Conservation (phyloP, 2,113 vertebrate genomes). For the Hippocampus barbouri region DNA sequence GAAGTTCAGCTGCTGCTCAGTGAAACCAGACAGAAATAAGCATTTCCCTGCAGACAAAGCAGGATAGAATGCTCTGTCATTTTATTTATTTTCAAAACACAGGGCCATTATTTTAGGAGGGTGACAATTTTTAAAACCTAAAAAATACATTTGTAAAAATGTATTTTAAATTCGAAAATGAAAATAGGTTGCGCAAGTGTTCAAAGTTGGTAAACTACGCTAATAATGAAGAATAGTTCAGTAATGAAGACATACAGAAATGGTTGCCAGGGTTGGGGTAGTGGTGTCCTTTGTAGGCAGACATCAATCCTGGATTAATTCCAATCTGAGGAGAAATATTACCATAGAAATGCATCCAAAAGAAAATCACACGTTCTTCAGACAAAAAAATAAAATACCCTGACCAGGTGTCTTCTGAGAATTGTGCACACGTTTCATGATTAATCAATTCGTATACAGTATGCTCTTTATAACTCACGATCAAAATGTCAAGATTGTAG, state of each 20-base stretch:
- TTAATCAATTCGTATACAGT: not conserved
- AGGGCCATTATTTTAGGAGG: too few relatives aligned
- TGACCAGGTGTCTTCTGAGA: not conserved
- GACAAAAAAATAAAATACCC: conserved; percentile 6
- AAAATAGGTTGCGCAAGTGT: not conserved
- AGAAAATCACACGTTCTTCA: conserved; percentile 5
- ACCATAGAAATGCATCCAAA: conserved; percentile 27
- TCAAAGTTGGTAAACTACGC: not conserved
- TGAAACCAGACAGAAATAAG: conserved; percentile 90
- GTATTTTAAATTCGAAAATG: too few relatives aligned
- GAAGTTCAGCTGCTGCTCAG: conserved; percentile 87
- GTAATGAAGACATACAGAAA: conserved; percentile 81
- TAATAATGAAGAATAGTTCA: not conserved
- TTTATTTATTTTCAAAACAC: not conserved
- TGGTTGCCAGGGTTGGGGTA: conserved; percentile 99
- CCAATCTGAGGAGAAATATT: conserved; percentile 81
- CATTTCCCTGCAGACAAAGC: conserved; percentile 84
- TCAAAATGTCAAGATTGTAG: conserved; percentile 93
- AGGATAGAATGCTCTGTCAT: not conserved
- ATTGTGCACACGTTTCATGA: not conserved
- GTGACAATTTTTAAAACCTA: too few relatives aligned
- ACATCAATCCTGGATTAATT: conserved; percentile 96
- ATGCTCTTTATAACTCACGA: conserved; percentile 79
- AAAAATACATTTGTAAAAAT: not conserved
- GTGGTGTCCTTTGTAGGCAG: conserved; percentile 96